These are phyloP conservation scores for Scolanthus callimorphus DNA, from an alignment of 92 coral and sea anemone genomes.

Conservation along the genomic window DNA sequence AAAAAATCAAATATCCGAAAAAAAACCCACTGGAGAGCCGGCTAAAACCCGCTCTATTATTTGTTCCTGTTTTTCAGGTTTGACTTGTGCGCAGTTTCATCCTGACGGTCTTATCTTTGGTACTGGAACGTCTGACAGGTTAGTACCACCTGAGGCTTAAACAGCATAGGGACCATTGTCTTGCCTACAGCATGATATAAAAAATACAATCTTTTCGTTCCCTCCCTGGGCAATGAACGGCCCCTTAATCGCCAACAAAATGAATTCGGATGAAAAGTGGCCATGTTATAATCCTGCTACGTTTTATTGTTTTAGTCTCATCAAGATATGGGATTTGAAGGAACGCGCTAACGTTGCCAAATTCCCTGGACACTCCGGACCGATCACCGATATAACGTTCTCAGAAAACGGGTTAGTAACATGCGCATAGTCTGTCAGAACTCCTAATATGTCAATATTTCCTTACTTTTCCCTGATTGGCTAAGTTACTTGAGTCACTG, in stretches of 20 bases:
- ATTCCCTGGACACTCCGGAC: slow-evolving; percentile 99
- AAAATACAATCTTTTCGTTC: not conserved
- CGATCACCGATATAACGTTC: slow-evolving; percentile 92
- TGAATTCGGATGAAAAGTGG: too few relatives aligned
- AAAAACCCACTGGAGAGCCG: too few relatives aligned
- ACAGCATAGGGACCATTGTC: not conserved
- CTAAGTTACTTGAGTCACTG: too few relatives aligned
- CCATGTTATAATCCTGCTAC: too few relatives aligned
- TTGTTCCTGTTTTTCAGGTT: slow-evolving; percentile 38
- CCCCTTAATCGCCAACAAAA: too few relatives aligned
- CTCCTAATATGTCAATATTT: too few relatives aligned
- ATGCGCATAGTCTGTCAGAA: too few relatives aligned
- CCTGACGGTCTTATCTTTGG: slow-evolving; percentile 99
- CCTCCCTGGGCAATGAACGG: too few relatives aligned
- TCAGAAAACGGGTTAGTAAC: slow-evolving; percentile 95
- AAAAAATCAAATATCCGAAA: too few relatives aligned
- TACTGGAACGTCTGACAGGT: slow-evolving; percentile 99
- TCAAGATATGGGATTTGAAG: slow-evolving; percentile 99
- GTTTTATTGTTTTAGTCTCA: slow-evolving; percentile 50
- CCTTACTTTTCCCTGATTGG: too few relatives aligned
- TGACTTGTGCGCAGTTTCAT: slow-evolving; percentile 99
- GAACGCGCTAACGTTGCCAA: slow-evolving; percentile 98
- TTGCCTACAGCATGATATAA: not conserved
- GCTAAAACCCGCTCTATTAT: too few relatives aligned
- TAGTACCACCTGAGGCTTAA: not conserved